A percentile compares a stretch with the other conserved stretches of the same genome.
Evolutionary conservation across 2,888 invertebrate genomes (phyloP).

Genomic region (Apocheima hispidaria): DNA sequence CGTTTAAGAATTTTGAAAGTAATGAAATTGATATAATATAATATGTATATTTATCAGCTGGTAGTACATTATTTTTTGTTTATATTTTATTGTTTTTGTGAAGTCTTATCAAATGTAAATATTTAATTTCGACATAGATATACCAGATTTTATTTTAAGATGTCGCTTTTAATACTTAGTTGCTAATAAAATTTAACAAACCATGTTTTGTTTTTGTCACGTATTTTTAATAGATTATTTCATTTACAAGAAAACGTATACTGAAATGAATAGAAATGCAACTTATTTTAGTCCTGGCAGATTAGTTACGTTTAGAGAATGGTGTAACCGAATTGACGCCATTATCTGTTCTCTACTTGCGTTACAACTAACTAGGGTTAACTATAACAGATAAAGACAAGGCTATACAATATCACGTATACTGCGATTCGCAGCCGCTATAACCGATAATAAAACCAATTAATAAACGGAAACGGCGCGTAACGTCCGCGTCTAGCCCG

Average conservation of each 20-base stretch:
- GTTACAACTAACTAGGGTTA: not conserved
- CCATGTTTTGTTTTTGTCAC: slow-evolving; percentile 39
- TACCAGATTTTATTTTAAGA: slow-evolving; percentile 55
- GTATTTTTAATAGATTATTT: not conserved
- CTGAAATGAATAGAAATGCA: no score
- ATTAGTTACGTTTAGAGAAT: no score
- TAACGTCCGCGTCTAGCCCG: slow-evolving; percentile 23
- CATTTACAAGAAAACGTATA: no score
- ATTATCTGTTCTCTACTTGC: no score
- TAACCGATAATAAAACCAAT: slow-evolving; percentile 35
- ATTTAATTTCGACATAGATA: slow-evolving; percentile 52
- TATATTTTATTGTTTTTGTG: slow-evolving; percentile 34
- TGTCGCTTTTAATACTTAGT: slow-evolving; percentile 65
- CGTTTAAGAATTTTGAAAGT: slow-evolving; percentile 3
- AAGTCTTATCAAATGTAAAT: slow-evolving; percentile 41
- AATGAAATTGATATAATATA: slow-evolving; percentile 10
- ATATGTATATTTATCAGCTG: slow-evolving; percentile 3
- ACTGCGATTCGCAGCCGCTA: slow-evolving; percentile 25
- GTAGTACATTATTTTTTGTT: slow-evolving; percentile 18
- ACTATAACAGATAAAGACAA: slow-evolving; percentile 15
- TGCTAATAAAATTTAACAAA: slow-evolving; percentile 74
- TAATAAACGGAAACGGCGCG: slow-evolving; percentile 28
- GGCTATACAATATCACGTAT: slow-evolving; percentile 7
- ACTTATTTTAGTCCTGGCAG: no score
- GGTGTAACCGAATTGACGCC: no score